Evolutionary conservation across 2,888 invertebrate species (phyloP).

Genomic region (Pasiphila rectangulata): DNA sequence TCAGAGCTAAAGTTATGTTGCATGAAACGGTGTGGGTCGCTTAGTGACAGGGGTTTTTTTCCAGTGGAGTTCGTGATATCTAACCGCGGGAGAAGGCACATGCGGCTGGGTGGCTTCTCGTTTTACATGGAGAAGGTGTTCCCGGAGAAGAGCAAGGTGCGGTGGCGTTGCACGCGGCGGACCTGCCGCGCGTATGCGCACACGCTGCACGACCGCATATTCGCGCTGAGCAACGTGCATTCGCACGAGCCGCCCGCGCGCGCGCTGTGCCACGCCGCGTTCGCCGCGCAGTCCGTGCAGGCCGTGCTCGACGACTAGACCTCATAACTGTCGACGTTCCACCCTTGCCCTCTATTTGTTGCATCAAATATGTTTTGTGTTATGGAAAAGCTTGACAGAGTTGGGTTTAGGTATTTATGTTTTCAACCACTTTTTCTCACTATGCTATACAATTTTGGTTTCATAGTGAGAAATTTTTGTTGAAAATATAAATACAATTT

Average conservation of each 20-base stretch:
- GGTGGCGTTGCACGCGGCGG: constrained; percentile 77
- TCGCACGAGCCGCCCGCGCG: constrained; percentile 66
- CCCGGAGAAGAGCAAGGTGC: constrained; percentile 76
- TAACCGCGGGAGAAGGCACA: constrained; percentile 74
- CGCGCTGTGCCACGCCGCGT: constrained; percentile 28
- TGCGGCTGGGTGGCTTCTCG: constrained; percentile 75
- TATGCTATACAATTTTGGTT: too few species aligned
- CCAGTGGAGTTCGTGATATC: constrained; percentile 80
- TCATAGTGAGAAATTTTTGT: neutral
- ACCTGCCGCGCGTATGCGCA: constrained; percentile 78
- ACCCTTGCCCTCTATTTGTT: neutral
- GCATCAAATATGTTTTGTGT: too few species aligned
- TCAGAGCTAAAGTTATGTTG: constrained; percentile 6
- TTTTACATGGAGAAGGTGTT: constrained; percentile 79
- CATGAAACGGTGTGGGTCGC: constrained; percentile 25
- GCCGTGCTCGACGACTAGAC: constrained; percentile 52
- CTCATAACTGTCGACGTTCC: neutral
- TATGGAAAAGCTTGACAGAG: too few species aligned
- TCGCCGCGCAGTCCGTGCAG: constrained; percentile 47
- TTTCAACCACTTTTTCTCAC: too few species aligned
- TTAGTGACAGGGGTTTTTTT: constrained; percentile 60
- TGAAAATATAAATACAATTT: too few species aligned
- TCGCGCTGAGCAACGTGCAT: constrained; percentile 74
- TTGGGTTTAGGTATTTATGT: too few species aligned
- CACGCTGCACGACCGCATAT: constrained; percentile 73